Evolutionary conservation across 2,888 invertebrate species (phyloP), one percentile per base, ranked within the genome.

Genomic region (Oxytorus armatus): DNA sequence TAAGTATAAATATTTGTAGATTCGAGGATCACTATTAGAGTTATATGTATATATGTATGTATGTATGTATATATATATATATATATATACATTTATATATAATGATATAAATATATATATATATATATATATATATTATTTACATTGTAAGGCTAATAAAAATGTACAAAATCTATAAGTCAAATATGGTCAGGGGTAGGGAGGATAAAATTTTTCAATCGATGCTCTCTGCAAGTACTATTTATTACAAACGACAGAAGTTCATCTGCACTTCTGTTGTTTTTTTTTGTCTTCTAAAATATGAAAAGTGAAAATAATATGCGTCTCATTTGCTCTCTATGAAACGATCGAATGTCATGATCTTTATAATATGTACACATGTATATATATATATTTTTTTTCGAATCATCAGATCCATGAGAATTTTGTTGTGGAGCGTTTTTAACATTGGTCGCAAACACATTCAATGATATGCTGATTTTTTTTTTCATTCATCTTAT

Each of bases 121-220:
- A 36, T 57, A n/a, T 57, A 36, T 10, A 16, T 23, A 36, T 57
- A 8, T 23, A 47, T 63, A 25, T 25, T 29, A 83, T 84, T 73
- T 81, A 84, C 72, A 82, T 47, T 77, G 47, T 77, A 84, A 57
- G 51, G 59, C 77, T 84, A 84, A 77, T 83, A 85, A 83, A 84
- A 86, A 87, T 88, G 85, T 88, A 88, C 84, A 88, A 87, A 88
- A 87, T 86, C 82, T 87, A 83, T 86, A 77, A 70, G 69, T 70
- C 70, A 57, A 70, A 33, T 53, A 42, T 57, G 72, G 51, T 75
- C 59, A 59, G 23, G 63, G 66, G 39, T 72, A 29, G 57, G 53
- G 72, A n/a, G 51, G 42, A 72, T 75, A 68, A 51, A 65, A 70
- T 72, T 44, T 66, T 59, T 61, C 57, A 16, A 70, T 63, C 47